Evolutionary conservation across 2,113 vertebrate species (phyloP).

Genomic region (Tinamus guttatus): DNA sequence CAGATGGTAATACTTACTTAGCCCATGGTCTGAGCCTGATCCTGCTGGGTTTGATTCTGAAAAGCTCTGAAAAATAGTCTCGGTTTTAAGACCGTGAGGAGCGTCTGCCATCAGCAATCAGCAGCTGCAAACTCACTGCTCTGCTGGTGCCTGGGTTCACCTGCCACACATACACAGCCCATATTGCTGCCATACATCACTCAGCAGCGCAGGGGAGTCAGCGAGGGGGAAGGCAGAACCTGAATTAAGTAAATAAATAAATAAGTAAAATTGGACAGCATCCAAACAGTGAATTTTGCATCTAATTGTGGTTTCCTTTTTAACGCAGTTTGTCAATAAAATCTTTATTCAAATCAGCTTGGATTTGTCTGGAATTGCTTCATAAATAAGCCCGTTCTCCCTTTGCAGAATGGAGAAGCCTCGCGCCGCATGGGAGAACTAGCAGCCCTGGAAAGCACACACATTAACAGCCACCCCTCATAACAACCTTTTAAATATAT

Average conservation of each 20-base stretch:
- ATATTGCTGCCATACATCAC: accelerated
- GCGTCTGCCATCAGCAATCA: accelerated
- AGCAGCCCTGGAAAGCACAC: not conserved
- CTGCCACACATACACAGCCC: accelerated
- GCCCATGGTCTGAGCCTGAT: not conserved
- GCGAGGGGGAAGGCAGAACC: not conserved
- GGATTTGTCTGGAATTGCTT: not conserved
- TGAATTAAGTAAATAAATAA: not conserved
- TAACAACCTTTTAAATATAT: not conserved
- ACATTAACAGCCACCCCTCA: not conserved
- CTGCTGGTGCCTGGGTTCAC: accelerated
- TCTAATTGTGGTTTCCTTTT: not conserved
- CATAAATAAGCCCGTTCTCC: not conserved
- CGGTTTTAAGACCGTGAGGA: not conserved
- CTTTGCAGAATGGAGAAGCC: not conserved
- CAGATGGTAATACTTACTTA: not conserved
- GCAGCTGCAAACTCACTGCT: not conserved
- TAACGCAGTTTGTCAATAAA: not conserved
- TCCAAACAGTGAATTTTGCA: not conserved
- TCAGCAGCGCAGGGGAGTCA: not conserved
- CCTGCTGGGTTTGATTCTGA: no score
- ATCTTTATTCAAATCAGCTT: not conserved
- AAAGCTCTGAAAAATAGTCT: accelerated
- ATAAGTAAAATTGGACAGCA: not conserved
- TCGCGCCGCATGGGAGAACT: not conserved